A percentile compares a stretch with the other conserved stretches of the same genome.
Evolutionary conservation across 2,797 vertebrate genomes (phyloP).

Genomic region (Mus spretus): DNA sequence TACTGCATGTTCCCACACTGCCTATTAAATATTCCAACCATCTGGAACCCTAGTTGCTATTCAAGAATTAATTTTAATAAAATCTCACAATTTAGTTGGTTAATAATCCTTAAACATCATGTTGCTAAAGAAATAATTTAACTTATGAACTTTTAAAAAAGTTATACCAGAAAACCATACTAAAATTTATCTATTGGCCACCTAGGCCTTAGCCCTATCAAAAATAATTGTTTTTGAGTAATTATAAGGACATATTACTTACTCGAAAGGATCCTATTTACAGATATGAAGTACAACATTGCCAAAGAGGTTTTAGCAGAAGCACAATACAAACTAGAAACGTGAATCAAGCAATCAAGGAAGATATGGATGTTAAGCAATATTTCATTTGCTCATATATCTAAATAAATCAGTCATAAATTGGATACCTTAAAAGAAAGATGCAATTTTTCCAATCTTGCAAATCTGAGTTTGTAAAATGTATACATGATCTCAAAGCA

Average conservation of each 20-base stretch:
- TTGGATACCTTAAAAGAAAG: conserved; percentile 63
- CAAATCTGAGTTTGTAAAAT: conserved; percentile 47
- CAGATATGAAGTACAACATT: neutral
- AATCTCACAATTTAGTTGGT: conserved; percentile 3
- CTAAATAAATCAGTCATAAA: conserved; percentile 68
- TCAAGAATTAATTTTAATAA: conserved; percentile 73
- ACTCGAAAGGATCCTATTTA: neutral
- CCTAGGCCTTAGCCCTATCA: neutral
- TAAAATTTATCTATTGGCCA: conserved; percentile 18
- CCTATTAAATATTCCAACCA: conserved; percentile 70
- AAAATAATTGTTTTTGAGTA: neutral
- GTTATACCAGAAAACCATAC: neutral
- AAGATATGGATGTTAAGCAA: neutral
- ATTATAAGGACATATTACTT: neutral
- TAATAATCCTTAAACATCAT: conserved; percentile 74
- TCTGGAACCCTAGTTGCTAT: conserved; percentile 67
- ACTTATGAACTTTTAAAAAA: neutral
- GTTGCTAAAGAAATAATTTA: conserved; percentile 61
- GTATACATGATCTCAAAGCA: conserved; percentile 21
- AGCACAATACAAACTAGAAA: conserved; percentile 32
- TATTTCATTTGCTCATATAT: conserved; percentile 61
- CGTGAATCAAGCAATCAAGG: conserved; percentile 41
- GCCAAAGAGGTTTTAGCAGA: conserved; percentile 22
- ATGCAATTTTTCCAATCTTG: conserved; percentile 45
- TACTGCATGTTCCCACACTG: conserved; percentile 64